phyloP scores from a whole-genome alignment of 2,113 vertebrate species.

The Otus sunia region DNA sequence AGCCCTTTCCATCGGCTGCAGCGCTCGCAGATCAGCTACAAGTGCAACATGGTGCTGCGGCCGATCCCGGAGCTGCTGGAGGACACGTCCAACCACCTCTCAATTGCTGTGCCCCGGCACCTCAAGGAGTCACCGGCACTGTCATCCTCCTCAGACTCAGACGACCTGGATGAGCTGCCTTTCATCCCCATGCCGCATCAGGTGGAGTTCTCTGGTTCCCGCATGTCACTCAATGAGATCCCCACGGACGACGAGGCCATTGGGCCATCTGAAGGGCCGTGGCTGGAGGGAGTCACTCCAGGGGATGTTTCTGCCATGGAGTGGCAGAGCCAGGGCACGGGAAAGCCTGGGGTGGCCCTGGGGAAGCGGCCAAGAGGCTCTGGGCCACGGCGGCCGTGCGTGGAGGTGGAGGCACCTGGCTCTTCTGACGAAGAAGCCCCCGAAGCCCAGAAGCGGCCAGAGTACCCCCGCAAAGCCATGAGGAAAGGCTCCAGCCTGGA shows the following conservation, averaged over 20 bases:
- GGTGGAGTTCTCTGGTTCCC: constrained; percentile 90
- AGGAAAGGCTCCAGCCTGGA: constrained; percentile 82
- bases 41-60: constrained; percentile 95
- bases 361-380: constrained; percentile 46
- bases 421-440: constrained; percentile 81
- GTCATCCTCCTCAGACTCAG: constrained; percentile 94
- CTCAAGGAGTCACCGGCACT: constrained; percentile 84
- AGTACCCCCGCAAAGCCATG: constrained; percentile 78
- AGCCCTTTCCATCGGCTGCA: constrained; percentile 49
- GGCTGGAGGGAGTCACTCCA: neutral
- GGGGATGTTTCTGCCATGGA: constrained; percentile 68
- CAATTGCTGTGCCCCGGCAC: constrained; percentile 88
- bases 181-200: constrained; percentile 92
- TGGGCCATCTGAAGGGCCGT: constrained; percentile 62
- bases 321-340: constrained; percentile 53
- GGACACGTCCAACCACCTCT: constrained; percentile 88
- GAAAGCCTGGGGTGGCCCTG: neutral
- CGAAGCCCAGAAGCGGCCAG: constrained; percentile 59
- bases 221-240: constrained; percentile 91
- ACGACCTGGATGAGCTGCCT: constrained; percentile 91
- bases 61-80: constrained; percentile 91
- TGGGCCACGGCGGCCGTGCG: constrained; percentile 53
- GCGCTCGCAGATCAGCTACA: constrained; percentile 96
- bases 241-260: constrained; percentile 81
- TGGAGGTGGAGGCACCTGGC: constrained; percentile 57